Evolutionary conservation across 1,140 invertebrate genomes (phyloP).

Genomic region (Epicauta chinensis): DNA sequence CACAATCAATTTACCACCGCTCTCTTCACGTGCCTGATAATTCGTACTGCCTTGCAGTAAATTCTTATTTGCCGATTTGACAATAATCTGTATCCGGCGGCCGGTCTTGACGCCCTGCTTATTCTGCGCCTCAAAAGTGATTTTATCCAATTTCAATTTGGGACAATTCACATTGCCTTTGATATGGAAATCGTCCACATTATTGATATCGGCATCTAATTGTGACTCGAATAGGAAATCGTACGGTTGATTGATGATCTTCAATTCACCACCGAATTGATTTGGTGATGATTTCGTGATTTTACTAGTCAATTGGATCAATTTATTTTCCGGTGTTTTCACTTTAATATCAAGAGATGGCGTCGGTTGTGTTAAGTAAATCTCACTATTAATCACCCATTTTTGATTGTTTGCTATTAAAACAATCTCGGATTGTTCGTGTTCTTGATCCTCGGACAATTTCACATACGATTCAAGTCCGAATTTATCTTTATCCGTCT

Average conservation of each 20-base stretch:
- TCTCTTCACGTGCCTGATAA: constrained; percentile 64
- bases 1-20: constrained; percentile 58
- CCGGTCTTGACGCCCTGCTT: constrained; percentile 47
- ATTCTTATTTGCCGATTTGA: constrained; percentile 57
- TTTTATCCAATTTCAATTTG: constrained; percentile 58
- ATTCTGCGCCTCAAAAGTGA: constrained; percentile 55
- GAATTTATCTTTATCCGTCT: constrained; percentile 49
- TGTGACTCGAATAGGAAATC: constrained; percentile 48
- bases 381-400: constrained; percentile 45
- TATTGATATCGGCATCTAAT: constrained; percentile 50
- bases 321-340: constrained; percentile 44
- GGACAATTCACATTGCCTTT: constrained; percentile 58
- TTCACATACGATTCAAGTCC: constrained; percentile 35
- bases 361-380: constrained; percentile 42
- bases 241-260: constrained; percentile 45
- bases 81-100: constrained; percentile 50
- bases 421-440: constrained; percentile 39
- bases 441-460: constrained; percentile 46
- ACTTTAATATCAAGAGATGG: constrained; percentile 46
- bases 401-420: constrained; percentile 46
- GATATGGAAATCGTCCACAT: constrained; percentile 59
- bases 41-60: constrained; percentile 59
- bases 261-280: constrained; percentile 50
- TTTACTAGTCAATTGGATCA: constrained; percentile 48
- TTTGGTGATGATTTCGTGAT: constrained; percentile 48